Evolutionary conservation across 2,797 vertebrate genomes (phyloP), one percentile per base, ranked within the genome.

Genomic region (Leptoclinus maculatus): DNA sequence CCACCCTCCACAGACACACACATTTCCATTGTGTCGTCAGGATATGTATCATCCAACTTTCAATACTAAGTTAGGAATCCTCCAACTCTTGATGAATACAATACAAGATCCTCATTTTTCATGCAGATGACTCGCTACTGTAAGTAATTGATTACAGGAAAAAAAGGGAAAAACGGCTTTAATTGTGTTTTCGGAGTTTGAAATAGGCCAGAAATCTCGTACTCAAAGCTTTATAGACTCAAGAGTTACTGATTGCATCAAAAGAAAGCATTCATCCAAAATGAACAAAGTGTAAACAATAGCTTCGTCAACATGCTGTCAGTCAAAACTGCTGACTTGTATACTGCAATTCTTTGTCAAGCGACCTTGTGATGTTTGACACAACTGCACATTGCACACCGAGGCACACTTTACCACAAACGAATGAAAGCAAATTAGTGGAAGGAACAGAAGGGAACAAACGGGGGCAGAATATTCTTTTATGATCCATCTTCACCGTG

Each of bases 121-220:
- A 82, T 87, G 75, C 74, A 85, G 87, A 90, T 88, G 32, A 78
- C 71, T 79, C 17, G 1, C 6, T 43, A 36, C 56, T 82, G 45
- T 72, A 38, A 58, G 79, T 71, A 67, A 83, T 84, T 82, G 83
- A 79, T 82, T 32, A 76, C 67, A 7, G 36, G 70, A 39, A 64
- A 8, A 13, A 87, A 63, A 72, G 3, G 13, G 7, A 29, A 68
- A 66, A 72, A 39, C 0, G 1, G n/a, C 36, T 79, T 59, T 63
- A 23, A 34, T 69, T 64, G 45, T 63, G 38, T 32, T 65, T 66
- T 77, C 74, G 6, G 12, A 56, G 27, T 66, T 75, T 76, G 60
- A 74, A 62, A 47, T 38, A 19, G 66, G 53, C 5, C 29, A 53
- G n/a, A 36, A 34, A 66, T 68, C 45, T 76, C 12, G 69, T n/a